These are phyloP conservation scores for Andrena marginata DNA, from an alignment of 2,888 invertebrate genomes.

Conservation along the genomic window DNA sequence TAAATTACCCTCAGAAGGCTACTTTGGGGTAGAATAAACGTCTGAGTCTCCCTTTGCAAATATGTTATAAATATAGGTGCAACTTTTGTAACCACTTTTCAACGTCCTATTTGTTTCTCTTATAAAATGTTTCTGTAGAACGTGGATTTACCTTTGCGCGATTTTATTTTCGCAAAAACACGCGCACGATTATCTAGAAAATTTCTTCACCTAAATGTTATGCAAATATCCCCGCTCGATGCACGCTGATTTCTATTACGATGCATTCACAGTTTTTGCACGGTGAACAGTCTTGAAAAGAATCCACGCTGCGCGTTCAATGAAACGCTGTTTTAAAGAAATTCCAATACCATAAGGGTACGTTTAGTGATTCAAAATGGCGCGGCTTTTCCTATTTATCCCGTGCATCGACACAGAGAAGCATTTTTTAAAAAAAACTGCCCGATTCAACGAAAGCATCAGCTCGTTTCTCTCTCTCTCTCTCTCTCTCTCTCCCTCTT, in stretches of 20 bases:
- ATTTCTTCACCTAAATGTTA: constrained; percentile 17
- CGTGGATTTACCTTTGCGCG: background rate
- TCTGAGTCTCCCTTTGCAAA: no score
- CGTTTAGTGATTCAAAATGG: constrained; percentile 49
- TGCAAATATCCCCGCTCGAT: background rate
- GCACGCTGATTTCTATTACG: constrained; percentile 28
- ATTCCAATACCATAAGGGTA: constrained; percentile 43
- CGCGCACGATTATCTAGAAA: background rate
- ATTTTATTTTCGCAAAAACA: background rate
- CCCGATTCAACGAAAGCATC: constrained; percentile 49
- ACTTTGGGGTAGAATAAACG: no score
- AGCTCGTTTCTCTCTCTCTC: background rate
- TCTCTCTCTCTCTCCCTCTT: background rate
- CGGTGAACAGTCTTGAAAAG: constrained; percentile 40
- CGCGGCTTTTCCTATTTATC: constrained; percentile 50
- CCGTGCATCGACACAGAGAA: constrained; percentile 21
- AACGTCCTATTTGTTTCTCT: background rate
- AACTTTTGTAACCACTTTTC: constrained; percentile 7
- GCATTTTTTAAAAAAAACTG: constrained; percentile 31
- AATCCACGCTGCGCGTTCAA: constrained; percentile 29
- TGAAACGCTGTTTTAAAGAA: constrained; percentile 54
- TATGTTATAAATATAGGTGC: no score
- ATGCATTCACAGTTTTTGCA: constrained; percentile 17
- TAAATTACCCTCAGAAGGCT: no score
- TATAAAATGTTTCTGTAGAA: background rate